Base-by-base conservation (phyloP, 2,797 vertebrate genomes). In the Parauchenoglanis punctatus region DNA sequence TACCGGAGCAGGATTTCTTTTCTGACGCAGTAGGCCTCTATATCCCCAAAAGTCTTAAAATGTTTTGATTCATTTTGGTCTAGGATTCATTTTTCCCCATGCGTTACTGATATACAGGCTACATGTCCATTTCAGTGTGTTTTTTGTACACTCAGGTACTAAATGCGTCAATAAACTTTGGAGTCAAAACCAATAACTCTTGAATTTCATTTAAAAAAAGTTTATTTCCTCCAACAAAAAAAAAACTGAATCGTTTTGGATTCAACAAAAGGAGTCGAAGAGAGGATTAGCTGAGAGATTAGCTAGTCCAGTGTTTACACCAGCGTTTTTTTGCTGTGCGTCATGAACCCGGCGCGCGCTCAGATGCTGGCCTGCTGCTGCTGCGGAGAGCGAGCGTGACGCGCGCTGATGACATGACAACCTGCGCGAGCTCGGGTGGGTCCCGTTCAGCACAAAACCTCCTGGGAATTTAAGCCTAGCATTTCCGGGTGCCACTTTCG, bases 351-450 rank as follows among this genome's bases (percentile, higher is more conserved):
- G 77, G 20, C 40, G 78, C 23, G 35, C 20, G 3, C 56, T n/a
- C 58, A 5, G 49, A 18, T 2, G 75, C 49, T 25, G 13, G 23
- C 3, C 7, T 17, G 65, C 12, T 68, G 65, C 65, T 82, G 87
- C 77, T 63, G 91, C 88, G 63, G 63, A 63, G 80, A 88, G 75
- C 86, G 87, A 52, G 83, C 78, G 78, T 78, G 87, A 80, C 77
- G 89, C 81, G 44, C 81, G 52, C 17, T 84, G 59, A 78, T 59
- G 63, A 68, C 44, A 83, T 72, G 82, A 72, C 82, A 83, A 87
- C 12, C 40, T 54, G 70, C 10, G 65, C 12, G 18, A 54, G 40
- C 68, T 87, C 58, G 92, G 92, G 92, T 90, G 92, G 91, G 44
- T 59, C 54, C 56, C 35, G 56, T 59, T 61, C 54, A 59, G 65